Base-by-base conservation (phyloP, 2,113 vertebrate genomes). In the Pionites leucogaster region DNA sequence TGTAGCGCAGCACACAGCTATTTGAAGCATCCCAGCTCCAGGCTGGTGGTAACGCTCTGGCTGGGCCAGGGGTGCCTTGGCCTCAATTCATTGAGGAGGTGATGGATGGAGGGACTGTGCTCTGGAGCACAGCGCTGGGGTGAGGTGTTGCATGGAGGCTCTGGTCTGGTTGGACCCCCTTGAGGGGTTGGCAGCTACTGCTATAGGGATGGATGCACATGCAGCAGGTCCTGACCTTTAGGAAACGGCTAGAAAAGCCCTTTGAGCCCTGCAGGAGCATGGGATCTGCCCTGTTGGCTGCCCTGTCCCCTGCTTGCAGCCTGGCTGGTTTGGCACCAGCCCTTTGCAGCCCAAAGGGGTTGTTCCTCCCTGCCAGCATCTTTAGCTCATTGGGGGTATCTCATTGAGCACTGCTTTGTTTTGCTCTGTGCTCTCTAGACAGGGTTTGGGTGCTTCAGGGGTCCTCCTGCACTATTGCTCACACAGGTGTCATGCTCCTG, bases 11-110 rank as follows among this genome's bases (percentile, higher is more conserved):
- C 25, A 78, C 4, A 0, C 35, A 42, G 67, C 82, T 90, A 50
- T 90, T 91, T 86, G 92, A 78, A 92, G 74, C 90, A 79, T 67
- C 70, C 81, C 76, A 76, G 76, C 95, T 90, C 52, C 33, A 84
- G 91, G 64, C 77, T 65, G 81, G 69, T 29, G 22, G 86, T 71
- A 59, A 46, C 3, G 7, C 55, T 90, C 92, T 50, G 72, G 60
- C 81, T 62, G 78, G 76, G 37, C 85, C 59, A 24, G 76, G 10
- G 77, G 23, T 28, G 47, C 4, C 16, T 87, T 83, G 67, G 82
- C 87, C 72, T 88, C 90, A 33, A 3, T 90, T 92, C 88, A 47
- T 2, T 60, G 94, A 55, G 87, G 59, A 60, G 47, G 49, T 63
- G 82, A 55, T 50, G 68, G 86, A 86, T 55, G 86, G 68, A 63